Percentiles rank a stretch among this genome's conserved stretches.
Evolutionary conservation across 2,888 invertebrate genomes (phyloP).

Genomic region (Erynnis tages): DNA sequence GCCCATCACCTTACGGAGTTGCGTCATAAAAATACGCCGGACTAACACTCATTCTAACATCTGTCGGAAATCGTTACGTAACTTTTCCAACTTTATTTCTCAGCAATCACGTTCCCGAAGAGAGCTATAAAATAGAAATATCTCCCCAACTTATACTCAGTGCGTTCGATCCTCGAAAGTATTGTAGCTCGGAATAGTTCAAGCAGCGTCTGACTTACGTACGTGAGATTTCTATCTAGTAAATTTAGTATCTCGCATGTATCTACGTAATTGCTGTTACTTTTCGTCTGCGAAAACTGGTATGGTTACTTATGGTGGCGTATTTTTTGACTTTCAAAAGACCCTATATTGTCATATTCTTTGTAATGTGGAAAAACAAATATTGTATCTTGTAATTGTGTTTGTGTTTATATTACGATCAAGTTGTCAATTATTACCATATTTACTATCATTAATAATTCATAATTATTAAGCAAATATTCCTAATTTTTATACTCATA

Average conservation of each 20-base stretch:
- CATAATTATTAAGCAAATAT: too few relatives aligned
- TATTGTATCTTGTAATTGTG: too few relatives aligned
- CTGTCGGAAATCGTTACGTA: conserved; percentile 32
- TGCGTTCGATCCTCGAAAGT: conserved; percentile 20
- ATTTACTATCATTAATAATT: too few relatives aligned
- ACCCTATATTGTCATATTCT: too few relatives aligned
- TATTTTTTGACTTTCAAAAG: too few relatives aligned
- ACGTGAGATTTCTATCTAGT: conserved; percentile 11
- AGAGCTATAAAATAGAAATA: conserved; percentile 31
- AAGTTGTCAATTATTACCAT: too few relatives aligned
- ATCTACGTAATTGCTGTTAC: conserved; percentile 1
- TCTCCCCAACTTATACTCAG: conserved; percentile 24
- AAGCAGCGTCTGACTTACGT: conserved; percentile 11
- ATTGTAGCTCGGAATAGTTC: conserved; percentile 8
- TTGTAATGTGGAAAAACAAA: too few relatives aligned
- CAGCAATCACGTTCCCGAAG: conserved; percentile 29
- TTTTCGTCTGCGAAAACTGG: too few relatives aligned
- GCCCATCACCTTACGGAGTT: conserved; percentile 10
- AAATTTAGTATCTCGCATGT: background rate
- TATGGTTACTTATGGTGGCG: too few relatives aligned
- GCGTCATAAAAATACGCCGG: conserved; percentile 23
- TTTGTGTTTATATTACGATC: too few relatives aligned
- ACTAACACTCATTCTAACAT: conserved; percentile 28
- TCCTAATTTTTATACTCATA: too few relatives aligned
- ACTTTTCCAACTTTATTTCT: conserved; percentile 32